Conservation (phyloP, 2,797 vertebrate species). For the Sylvia borin region DNA sequence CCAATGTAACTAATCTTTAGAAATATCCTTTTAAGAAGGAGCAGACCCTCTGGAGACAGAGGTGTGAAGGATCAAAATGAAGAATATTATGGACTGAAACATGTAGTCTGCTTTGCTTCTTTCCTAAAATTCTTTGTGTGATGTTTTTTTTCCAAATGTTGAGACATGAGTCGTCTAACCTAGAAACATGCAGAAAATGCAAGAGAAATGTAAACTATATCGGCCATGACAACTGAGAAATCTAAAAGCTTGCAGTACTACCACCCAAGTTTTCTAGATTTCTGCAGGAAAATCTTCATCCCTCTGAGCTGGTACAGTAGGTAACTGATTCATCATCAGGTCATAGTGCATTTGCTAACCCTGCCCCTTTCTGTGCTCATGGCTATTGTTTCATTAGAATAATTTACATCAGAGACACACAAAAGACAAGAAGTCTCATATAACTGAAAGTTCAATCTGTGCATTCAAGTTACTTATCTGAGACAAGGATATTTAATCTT, state of each 20-base stretch:
- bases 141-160: neutral
- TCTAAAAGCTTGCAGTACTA: neutral
- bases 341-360: neutral
- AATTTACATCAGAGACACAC: neutral
- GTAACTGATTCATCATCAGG: fast-evolving
- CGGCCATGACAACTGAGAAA: neutral
- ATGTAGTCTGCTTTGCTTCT: neutral
- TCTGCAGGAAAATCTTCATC: neutral
- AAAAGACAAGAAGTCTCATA: neutral
- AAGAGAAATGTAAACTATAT: neutral
- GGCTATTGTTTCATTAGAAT: neutral
- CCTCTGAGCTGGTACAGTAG: neutral
- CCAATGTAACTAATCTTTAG: neutral
- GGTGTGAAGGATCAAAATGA: neutral
- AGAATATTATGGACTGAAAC: neutral
- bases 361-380: neutral
- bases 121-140: neutral
- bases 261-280: neutral
- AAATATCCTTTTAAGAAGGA: neutral
- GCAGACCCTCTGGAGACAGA: neutral
- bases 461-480: neutral
- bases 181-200: neutral
- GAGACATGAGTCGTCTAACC: neutral
- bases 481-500: neutral
- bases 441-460: neutral